phyloP scores from a whole-genome alignment of 23 tunicate species.

The Phallusia fumigata region DNA sequence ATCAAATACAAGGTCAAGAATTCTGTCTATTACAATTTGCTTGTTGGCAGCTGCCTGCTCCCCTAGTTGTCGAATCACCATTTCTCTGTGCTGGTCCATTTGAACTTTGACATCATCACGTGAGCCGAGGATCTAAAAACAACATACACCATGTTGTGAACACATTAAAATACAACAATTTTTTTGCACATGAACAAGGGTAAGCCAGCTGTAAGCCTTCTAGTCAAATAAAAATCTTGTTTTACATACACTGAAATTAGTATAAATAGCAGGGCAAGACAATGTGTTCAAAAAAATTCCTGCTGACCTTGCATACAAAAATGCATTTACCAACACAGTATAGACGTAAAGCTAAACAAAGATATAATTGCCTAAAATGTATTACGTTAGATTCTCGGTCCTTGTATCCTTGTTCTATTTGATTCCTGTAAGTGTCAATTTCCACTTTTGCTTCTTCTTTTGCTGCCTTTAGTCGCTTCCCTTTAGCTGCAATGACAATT shows the following conservation, averaged over 20 bases:
- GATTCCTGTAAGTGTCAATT: constrained; percentile 53
- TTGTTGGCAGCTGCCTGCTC: constrained; percentile 44
- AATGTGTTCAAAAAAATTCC: too few relatives aligned
- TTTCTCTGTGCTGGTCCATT: constrained; percentile 43
- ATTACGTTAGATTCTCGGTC: constrained; percentile 52
- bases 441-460: constrained; percentile 90
- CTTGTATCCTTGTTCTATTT: constrained; percentile 61
- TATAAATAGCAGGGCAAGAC: too few relatives aligned
- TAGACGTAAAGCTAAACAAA: too few relatives aligned
- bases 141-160: too few relatives aligned
- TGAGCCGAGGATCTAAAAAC: constrained; percentile 70
- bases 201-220: too few relatives aligned
- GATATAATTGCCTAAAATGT: too few relatives aligned
- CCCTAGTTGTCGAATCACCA: constrained; percentile 30
- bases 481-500: constrained; percentile 57
- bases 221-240: too few relatives aligned
- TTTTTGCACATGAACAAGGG: too few relatives aligned
- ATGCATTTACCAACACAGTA: too few relatives aligned
- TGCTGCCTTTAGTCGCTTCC: constrained; percentile 69
- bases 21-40: constrained; percentile 54
- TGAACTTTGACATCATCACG: constrained; percentile 54
- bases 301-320: too few relatives aligned
- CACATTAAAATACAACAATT: too few relatives aligned
- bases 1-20: constrained; percentile 80
- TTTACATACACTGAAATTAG: too few relatives aligned